These are phyloP conservation scores for Macrophya alboannulata DNA, from an alignment of 2,888 invertebrate species.

Conservation along the genomic window DNA sequence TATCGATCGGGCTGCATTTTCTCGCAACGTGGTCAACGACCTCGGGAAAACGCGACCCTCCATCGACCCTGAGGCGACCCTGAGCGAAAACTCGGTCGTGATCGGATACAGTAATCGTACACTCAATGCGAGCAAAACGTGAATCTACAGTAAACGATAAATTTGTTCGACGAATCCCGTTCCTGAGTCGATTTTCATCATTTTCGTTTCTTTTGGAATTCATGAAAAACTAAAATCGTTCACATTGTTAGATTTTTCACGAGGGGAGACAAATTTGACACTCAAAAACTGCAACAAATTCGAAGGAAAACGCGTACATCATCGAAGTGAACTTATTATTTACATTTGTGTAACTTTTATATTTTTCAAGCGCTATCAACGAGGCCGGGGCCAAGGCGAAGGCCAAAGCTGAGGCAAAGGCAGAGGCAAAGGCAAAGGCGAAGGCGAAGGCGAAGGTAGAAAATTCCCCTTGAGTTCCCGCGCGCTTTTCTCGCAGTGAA, in stretches of 20 bases:
- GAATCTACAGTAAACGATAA: neutral
- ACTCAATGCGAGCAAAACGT: neutral
- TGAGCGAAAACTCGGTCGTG: slow-evolving; percentile 51
- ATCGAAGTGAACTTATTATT: neutral
- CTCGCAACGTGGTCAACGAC: slow-evolving; percentile 55
- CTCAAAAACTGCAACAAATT: neutral
- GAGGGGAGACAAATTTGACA: too few species aligned
- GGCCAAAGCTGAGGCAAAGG: slow-evolving; percentile 23
- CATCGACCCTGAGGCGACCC: slow-evolving; percentile 49
- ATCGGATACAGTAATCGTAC: slow-evolving; percentile 10
- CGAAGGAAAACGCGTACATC: neutral
- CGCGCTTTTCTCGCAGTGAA: slow-evolving; percentile 34
- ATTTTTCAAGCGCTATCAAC: neutral
- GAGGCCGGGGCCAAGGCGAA: slow-evolving; percentile 31
- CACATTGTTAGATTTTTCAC: neutral
- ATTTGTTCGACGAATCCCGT: neutral
- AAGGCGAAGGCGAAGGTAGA: slow-evolving; percentile 25
- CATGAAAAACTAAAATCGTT: neutral
- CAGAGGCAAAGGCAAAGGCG: slow-evolving; percentile 23
- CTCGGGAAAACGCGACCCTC: slow-evolving; percentile 56
- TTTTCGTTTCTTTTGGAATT: neutral
- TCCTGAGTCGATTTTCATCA: neutral
- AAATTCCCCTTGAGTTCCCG: slow-evolving; percentile 29
- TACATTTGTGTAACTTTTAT: neutral
- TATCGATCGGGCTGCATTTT: slow-evolving; percentile 58